Evolutionary conservation across 1,140 invertebrate species (phyloP).

Genomic region (Penaeus indicus): DNA sequence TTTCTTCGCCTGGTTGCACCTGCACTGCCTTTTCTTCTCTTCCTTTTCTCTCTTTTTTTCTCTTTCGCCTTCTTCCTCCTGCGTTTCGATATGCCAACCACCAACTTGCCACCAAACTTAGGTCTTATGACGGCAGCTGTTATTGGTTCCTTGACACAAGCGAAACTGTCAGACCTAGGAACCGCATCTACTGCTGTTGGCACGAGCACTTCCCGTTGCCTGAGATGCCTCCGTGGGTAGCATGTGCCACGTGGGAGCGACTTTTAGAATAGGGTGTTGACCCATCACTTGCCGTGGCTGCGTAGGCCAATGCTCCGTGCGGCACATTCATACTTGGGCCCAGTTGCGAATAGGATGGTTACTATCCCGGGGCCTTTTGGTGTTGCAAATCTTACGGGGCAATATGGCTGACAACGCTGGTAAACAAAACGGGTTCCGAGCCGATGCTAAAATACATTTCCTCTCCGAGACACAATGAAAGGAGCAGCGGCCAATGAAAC

Average conservation of each 20-base stretch:
- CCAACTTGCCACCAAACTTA: too few species aligned
- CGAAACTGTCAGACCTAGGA: background rate
- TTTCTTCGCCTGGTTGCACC: too few species aligned
- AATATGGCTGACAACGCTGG: too few species aligned
- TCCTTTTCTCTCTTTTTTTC: background rate
- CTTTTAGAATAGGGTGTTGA: slow-evolving; percentile 41
- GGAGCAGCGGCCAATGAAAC: too few species aligned
- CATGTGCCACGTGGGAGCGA: slow-evolving; percentile 27
- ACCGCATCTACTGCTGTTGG: slow-evolving; percentile 33
- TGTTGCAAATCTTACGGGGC: too few species aligned
- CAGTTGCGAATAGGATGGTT: background rate
- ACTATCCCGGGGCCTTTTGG: too few species aligned
- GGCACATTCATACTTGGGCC: background rate
- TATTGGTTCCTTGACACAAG: slow-evolving; percentile 31
- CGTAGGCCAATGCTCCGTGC: background rate
- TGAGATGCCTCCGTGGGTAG: background rate
- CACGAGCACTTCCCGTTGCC: slow-evolving; percentile 18
- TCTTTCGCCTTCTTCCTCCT: background rate
- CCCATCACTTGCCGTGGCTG: background rate
- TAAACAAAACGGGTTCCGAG: too few species aligned
- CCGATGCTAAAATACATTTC: too few species aligned
- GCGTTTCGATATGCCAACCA: background rate
- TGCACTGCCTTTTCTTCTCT: background rate
- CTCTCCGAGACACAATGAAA: too few species aligned
- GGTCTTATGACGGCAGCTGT: too few species aligned